These are phyloP conservation scores for Anthrax anthrax DNA, from an alignment of 2,888 invertebrate genomes.

Conservation along the genomic window DNA sequence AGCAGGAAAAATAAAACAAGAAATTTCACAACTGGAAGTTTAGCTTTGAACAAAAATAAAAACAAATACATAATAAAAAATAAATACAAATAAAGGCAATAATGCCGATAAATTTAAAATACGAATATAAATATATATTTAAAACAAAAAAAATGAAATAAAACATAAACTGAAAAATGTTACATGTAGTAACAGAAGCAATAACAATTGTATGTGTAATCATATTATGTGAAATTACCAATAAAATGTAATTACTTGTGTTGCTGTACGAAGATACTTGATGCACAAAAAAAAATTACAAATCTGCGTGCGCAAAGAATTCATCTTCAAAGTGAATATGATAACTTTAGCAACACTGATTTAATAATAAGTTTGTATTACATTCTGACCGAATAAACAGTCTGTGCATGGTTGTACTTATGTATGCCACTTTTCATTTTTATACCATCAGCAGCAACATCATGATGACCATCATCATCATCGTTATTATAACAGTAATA, in stretches of 20 bases:
- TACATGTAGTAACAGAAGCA: too few species aligned
- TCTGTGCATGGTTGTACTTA: neutral
- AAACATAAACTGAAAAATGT: too few species aligned
- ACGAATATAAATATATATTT: too few species aligned
- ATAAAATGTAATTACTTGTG: neutral
- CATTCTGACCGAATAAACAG: neutral
- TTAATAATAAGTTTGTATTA: conserved; percentile 2
- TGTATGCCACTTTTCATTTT: neutral
- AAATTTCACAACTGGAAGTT: neutral
- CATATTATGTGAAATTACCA: neutral
- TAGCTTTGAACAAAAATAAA: too few species aligned
- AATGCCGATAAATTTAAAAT: too few species aligned
- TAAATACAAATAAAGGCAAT: too few species aligned
- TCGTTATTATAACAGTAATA: too few species aligned
- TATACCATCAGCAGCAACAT: too few species aligned
- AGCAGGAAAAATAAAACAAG: neutral
- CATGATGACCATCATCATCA: too few species aligned
- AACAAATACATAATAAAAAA: too few species aligned
- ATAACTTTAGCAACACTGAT: conserved; percentile 4
- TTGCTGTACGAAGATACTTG: neutral
- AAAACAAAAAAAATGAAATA: too few species aligned
- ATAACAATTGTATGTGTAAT: too few species aligned
- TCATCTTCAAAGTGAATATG: conserved; percentile 11
- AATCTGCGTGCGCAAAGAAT: conserved; percentile 11
- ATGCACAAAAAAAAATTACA: conserved; percentile 3